Percentiles rank a stretch among this genome's conserved stretches.
Conservation (phyloP, 2,113 vertebrate genomes). For the Mormyrus lacerda region DNA sequence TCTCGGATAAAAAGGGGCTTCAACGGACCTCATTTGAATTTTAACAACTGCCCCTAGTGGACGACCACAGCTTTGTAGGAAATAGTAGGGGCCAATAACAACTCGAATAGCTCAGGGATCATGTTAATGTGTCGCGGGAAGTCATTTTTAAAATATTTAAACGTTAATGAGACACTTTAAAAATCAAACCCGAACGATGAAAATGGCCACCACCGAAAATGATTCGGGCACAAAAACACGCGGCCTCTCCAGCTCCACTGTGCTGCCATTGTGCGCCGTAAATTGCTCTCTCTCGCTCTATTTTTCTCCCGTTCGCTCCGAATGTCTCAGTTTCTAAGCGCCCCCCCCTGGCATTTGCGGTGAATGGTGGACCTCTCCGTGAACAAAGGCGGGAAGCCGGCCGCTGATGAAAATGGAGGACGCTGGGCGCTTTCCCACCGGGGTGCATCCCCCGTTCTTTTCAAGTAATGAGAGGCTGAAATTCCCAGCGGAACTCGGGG, state of each 20-base stretch:
- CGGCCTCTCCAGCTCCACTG: not conserved
- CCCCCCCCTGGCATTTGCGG: not conserved
- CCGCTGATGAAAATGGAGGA: conserved; percentile 3
- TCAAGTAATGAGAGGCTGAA: conserved; percentile 6
- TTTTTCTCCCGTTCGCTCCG: not conserved
- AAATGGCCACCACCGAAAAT: not conserved
- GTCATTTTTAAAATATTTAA: not conserved
- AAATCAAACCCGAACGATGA: not conserved
- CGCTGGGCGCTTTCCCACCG: not conserved
- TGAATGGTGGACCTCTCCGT: not conserved
- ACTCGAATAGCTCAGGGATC: not conserved
- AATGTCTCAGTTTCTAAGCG: not conserved
- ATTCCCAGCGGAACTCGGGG: not conserved
- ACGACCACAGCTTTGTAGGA: not conserved
- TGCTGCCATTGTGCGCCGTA: not conserved
- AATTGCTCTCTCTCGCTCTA: not conserved
- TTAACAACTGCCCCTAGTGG: not conserved
- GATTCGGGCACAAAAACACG: not conserved
- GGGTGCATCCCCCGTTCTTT: not conserved
- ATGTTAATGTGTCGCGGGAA: not conserved
- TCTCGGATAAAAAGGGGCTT: not conserved
- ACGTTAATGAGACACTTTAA: not conserved
- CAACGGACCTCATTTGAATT: not conserved
- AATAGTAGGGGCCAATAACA: not conserved
- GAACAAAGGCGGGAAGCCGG: not conserved